Evolutionary conservation across 37 sponge, comb jelly and placozoan genomes (phyloP).

Genomic region (Sycon ciliatum): DNA sequence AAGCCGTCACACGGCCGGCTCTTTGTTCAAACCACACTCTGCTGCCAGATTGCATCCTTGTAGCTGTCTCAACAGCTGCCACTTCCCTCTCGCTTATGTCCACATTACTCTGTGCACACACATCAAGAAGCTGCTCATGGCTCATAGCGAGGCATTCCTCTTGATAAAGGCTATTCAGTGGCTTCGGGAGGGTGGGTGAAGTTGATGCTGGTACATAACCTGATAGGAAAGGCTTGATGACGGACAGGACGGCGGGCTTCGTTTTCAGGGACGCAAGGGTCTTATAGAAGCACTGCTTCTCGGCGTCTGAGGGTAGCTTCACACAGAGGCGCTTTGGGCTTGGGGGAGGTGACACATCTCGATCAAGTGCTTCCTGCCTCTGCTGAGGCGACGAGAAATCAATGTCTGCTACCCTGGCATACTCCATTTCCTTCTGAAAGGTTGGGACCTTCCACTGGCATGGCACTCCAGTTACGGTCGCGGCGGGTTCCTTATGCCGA

Average conservation of each 20-base stretch:
- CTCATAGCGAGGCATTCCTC: slow-evolving; percentile 12
- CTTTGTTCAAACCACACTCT: slow-evolving; percentile 47
- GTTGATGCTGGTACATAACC: slow-evolving; percentile 24
- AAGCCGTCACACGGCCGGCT: slow-evolving; percentile 49
- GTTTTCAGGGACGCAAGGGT: neutral
- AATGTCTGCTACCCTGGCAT: slow-evolving; percentile 33
- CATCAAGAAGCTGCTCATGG: slow-evolving; percentile 22
- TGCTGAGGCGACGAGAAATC: slow-evolving; percentile 30
- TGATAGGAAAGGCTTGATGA: slow-evolving; percentile 23
- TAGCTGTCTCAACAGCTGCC: slow-evolving; percentile 21
- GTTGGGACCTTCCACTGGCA: slow-evolving; percentile 40
- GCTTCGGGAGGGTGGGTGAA: slow-evolving; percentile 18
- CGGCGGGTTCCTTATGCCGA: neutral
- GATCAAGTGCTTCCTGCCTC: neutral
- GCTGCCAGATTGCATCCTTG: slow-evolving; percentile 23
- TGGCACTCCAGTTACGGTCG: slow-evolving; percentile 34
- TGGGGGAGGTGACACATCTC: too few relatives aligned
- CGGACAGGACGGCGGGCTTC: slow-evolving; percentile 42
- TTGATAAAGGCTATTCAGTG: slow-evolving; percentile 28
- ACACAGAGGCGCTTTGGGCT: too few relatives aligned
- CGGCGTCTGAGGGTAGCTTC: neutral
- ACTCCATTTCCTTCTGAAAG: too few relatives aligned
- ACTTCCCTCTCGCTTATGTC: too few relatives aligned
- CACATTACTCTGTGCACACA: too few relatives aligned
- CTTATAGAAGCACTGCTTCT: neutral